Evolutionary conservation across 2,888 invertebrate genomes (phyloP).

Genomic region (Urechis unicinctus): DNA sequence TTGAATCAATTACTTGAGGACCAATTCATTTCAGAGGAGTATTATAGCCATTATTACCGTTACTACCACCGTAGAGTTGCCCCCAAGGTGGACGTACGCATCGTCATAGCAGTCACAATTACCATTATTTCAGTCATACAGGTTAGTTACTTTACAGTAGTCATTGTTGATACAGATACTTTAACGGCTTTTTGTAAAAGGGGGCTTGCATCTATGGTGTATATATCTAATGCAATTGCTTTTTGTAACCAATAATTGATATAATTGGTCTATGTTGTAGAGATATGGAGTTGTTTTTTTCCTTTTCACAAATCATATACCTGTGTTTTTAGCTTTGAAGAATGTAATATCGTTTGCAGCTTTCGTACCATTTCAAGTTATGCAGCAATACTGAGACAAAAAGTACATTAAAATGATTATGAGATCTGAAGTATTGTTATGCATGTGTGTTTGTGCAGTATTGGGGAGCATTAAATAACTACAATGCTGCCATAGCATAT

Average conservation of each 20-base stretch:
- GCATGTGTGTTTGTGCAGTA: no score
- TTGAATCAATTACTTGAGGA: no score
- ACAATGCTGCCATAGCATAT: constrained; percentile 77
- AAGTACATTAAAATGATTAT: no score
- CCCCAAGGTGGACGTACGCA: constrained; percentile 83
- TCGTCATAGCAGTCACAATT: constrained; percentile 78
- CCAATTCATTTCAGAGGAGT: constrained; percentile 64
- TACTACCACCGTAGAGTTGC: constrained; percentile 81
- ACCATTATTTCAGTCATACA: constrained; percentile 79
- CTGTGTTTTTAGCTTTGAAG: no score
- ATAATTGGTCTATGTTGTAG: no score
- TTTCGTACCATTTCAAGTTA: no score
- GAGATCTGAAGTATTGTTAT: no score
- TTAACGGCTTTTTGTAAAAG: neutral
- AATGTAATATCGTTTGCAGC: no score
- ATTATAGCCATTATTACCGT: constrained; percentile 83
- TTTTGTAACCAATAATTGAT: neutral
- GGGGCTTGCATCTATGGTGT: neutral
- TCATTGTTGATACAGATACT: neutral
- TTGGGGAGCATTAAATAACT: constrained; percentile 55
- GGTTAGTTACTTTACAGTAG: constrained; percentile 53
- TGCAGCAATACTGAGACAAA: no score
- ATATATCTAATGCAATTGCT: neutral
- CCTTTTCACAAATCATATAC: no score
- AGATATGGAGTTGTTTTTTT: no score